Base-by-base conservation (phyloP, 53 echinoderm and acorn worm genomes). In the Stichopus horrens region DNA sequence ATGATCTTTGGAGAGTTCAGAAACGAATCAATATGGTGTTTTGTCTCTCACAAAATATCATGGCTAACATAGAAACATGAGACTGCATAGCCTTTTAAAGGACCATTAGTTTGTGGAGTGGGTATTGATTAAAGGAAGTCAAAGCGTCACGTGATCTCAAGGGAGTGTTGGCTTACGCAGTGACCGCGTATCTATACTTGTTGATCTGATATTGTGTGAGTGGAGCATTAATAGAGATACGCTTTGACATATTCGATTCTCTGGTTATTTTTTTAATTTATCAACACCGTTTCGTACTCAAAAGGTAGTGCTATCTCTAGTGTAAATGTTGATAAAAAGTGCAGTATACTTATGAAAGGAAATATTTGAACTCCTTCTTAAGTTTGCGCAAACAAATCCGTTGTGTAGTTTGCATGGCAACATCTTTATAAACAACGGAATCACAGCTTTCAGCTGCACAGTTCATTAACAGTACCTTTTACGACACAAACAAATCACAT, bases 91-190 rank as follows among this genome's bases (percentile, higher is more conserved):
- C 55, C 79, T 79, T 79, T 79, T 79, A 79, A 55, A 79, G 79
- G 52, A 79, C 79, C 79, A 79, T 79, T 79, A 79, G 79, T 16
- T 79, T 79, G 54, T 53, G 54, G 55, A 79, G 79, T 55, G 55
- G 52, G 79, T 79, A 79, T 79, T 79, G 79, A 79, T 79, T 79
- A 18, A 19, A 54, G 79, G 53, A 79, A 79, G 79, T 79, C n/a
- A 79, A 79, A 54, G 79, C 79, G 79, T 79, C 79, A 79, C 79
- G 79, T 79, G 56, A 79, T 16, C 55, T 55, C 55, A 52, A 7
- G 18, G 20, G 16, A 23, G 79, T 79, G 51, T 79, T 79, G 53
- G 53, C 79, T 79, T 79, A 18, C 79, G 55, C 77, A 77, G 16
- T 53, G 79, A 18, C 10, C 79, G 63, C 63, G 16, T 63, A 63